Conservation (phyloP, 2,797 vertebrate genomes). For the Dromococcyx pavoninus region DNA sequence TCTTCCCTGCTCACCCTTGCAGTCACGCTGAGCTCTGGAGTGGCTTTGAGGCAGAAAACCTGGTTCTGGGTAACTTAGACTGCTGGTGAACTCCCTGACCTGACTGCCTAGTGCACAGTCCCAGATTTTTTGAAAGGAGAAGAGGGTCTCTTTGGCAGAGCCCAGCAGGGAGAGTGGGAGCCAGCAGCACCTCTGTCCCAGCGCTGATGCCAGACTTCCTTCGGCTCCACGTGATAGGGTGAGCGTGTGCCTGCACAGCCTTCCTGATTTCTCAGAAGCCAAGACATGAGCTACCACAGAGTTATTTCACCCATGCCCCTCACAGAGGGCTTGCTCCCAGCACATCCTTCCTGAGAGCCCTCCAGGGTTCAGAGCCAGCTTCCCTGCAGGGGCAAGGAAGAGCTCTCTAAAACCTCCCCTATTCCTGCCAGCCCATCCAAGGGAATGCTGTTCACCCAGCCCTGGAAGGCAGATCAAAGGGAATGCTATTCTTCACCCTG, state of each 20-base stretch:
- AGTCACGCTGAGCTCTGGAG: fast-evolving
- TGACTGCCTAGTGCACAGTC: neutral
- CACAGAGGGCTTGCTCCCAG: fast-evolving
- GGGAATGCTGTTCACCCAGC: neutral
- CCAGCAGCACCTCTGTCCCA: fast-evolving
- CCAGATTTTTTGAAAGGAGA: neutral
- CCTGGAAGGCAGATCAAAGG: no score
- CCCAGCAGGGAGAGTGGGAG: neutral
- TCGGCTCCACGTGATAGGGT: neutral
- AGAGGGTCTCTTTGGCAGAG: neutral
- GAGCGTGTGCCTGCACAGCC: neutral
- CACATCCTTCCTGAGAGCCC: neutral
- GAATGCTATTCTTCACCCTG: neutral
- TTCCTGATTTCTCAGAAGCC: slow-evolving; percentile 58
- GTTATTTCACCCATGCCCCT: neutral
- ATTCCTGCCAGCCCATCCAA: fast-evolving
- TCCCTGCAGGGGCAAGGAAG: neutral
- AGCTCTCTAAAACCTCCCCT: neutral
- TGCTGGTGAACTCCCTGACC: neutral
- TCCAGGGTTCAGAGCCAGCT: neutral
- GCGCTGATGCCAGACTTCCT: neutral
- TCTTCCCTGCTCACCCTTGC: fast-evolving
- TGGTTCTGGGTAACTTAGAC: neutral
- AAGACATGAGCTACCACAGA: neutral
- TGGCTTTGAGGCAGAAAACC: neutral